Base-by-base conservation (phyloP, 2,888 invertebrate species). In the Drosophila recens region DNA sequence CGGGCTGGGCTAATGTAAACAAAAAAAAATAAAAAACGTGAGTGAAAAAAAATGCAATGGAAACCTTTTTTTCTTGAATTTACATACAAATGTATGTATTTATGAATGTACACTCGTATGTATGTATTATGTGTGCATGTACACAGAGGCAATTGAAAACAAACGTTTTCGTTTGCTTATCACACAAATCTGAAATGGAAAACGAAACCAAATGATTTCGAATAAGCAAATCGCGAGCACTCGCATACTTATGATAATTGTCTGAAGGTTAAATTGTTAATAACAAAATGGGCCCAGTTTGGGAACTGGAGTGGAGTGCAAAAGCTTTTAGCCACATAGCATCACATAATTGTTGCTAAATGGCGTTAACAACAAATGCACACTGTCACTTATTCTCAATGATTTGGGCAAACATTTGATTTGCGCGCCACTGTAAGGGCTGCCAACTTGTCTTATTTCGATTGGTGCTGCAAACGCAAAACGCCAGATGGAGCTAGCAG, bases 191-290 rank as follows among this genome's bases (percentile, higher is more conserved):
- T 63, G 53, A 58, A 70, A 67, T 64, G 49, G 48, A 64, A 64
- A 75, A 53, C 57, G 67, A 67, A 72, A 58, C 46, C 57, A 59
- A 64, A 61, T 38, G 9, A 46, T 48, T 51, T 65, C 38, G 33
- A 59, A 56, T 67, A 59, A 68, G 64, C 63, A 75, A 76, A 71
- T 72, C 56, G 67, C 40, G 45, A 59, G 59, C 71, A 66, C 46
- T 76, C 76, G 66, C 75, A 75, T 68, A 59, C 42, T 68, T 58
- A 68, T 72, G 76, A 66, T 76, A 76, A 76, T 75, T 76, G 56
- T 45, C 59, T 72, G 75, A 77, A 75, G 76, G 75, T 68, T 77
- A 75, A 56, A 64, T 77, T 38, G 63, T 67, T 69, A 71, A 71
- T 74, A 75, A 67, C 63, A 71, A 75, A 61, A 42, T 27, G 33